Percentiles rank a stretch among this genome's conserved stretches.
These are phyloP conservation scores for Euwallacea fornicatus DNA, from an alignment of 1,140 invertebrate genomes.

Conservation along the genomic window DNA sequence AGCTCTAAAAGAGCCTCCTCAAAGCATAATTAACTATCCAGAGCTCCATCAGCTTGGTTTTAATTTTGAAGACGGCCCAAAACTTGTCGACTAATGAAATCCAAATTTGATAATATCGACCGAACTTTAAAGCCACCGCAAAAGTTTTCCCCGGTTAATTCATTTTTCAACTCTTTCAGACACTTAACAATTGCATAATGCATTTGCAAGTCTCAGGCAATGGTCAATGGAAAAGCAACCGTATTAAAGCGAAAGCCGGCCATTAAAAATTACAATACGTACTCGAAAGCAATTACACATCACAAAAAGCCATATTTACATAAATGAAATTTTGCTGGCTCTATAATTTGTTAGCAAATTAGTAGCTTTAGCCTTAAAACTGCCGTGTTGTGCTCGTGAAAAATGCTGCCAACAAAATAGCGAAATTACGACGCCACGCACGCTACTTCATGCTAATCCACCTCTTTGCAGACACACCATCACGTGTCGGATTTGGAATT, in stretches of 20 bases:
- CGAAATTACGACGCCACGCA: slow-evolving; percentile 24
- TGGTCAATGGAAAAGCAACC: neutral
- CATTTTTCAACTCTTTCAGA: too few relatives aligned
- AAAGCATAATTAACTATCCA: slow-evolving; percentile 28
- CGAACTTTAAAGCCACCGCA: too few relatives aligned
- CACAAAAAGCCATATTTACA: slow-evolving; percentile 34
- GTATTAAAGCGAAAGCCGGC: neutral
- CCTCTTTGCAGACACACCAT: slow-evolving; percentile 21
- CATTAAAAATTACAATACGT: slow-evolving; percentile 34
- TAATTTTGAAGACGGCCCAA: slow-evolving; percentile 8
- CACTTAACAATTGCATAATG: neutral
- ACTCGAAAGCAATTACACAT: slow-evolving; percentile 22
- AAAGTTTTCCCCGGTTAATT: too few relatives aligned
- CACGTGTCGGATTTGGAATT: slow-evolving; percentile 9
- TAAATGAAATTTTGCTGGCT: slow-evolving; percentile 30
- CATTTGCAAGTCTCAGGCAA: neutral
- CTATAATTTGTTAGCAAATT: slow-evolving; percentile 38
- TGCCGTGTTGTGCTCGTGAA: slow-evolving; percentile 32
- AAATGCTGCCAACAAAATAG: slow-evolving; percentile 31
- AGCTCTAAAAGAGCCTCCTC: slow-evolving; percentile 14
- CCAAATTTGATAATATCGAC: too few relatives aligned
- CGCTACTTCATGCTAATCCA: slow-evolving; percentile 31
- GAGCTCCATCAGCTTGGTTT: slow-evolving; percentile 21
- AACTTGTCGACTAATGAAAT: too few relatives aligned
- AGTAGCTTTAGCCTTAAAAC: slow-evolving; percentile 35